A percentile compares a stretch with the other conserved stretches of the same genome.
Conservation (phyloP, 2,113 vertebrate genomes). For the Nanger granti region DNA sequence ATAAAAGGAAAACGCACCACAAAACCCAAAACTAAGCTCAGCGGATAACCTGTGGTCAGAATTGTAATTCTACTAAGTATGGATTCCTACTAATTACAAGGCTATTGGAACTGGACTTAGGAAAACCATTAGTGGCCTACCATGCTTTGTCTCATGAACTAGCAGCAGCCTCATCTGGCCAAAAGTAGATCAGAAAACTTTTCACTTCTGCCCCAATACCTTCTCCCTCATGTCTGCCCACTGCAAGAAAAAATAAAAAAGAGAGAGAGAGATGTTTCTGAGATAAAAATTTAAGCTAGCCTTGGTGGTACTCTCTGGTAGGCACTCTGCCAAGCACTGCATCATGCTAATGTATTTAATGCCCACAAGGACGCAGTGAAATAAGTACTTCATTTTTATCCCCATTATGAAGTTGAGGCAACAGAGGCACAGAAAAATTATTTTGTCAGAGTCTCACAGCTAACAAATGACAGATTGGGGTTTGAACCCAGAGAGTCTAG, state of each 20-base stretch:
- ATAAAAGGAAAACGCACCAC: neutral
- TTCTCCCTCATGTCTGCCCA: neutral
- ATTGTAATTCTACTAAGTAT: neutral
- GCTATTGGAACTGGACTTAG: neutral
- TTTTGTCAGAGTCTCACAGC: neutral
- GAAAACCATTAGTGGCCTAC: neutral
- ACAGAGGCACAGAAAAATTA: neutral
- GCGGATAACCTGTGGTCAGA: neutral
- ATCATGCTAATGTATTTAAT: neutral
- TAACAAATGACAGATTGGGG: neutral
- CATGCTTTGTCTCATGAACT: neutral
- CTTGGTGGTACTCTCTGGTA: neutral
- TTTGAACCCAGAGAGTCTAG: neutral
- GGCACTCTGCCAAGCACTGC: neutral
- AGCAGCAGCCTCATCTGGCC: neutral
- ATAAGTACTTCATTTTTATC: neutral
- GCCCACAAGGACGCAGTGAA: neutral
- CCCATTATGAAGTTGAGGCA: neutral
- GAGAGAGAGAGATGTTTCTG: neutral
- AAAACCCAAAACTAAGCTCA: neutral
- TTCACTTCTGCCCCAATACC: neutral
- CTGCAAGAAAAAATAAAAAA: neutral
- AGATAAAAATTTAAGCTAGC: neutral
- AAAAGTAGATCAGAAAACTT: neutral
- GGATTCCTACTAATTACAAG: neutral